Evolutionary conservation across 2,888 invertebrate species (phyloP).

Genomic region (Sphaeridia pumilis): DNA sequence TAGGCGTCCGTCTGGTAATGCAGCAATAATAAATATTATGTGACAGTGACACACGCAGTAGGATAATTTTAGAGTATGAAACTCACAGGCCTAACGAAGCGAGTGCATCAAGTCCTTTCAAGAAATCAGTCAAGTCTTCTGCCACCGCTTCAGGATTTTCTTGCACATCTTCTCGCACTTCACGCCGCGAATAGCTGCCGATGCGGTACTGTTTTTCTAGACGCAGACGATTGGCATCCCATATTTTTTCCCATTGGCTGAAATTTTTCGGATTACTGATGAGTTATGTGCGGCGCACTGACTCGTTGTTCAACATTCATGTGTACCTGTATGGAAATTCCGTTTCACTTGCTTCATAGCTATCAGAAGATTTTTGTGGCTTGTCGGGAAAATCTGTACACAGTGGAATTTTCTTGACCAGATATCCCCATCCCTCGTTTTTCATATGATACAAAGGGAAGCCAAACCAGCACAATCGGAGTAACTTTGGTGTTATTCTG

Average conservation of each 20-base stretch:
- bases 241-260: conserved; percentile 30
- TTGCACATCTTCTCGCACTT: conserved; percentile 14
- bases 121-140: conserved; percentile 30
- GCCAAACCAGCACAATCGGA: conserved; percentile 85
- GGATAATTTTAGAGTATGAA: too few species aligned
- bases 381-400: too few species aligned
- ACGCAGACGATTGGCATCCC: conserved; percentile 20
- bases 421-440: conserved; percentile 88
- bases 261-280: too few species aligned
- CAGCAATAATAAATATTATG: too few species aligned
- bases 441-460: conserved; percentile 78
- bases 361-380: background rate
- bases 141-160: conserved; percentile 24
- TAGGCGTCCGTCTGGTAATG: background rate
- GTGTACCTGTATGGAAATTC: conserved; percentile 19
- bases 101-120: conserved; percentile 26
- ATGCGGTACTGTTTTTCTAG: background rate
- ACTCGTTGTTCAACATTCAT: too few species aligned
- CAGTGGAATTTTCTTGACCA: conserved; percentile 52
- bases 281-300: too few species aligned
- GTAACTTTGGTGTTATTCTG: conserved; percentile 76
- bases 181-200: background rate
- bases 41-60: too few species aligned
- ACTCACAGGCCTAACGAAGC: conserved; percentile 24
- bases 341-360: background rate